Base-by-base conservation (phyloP, 2,888 invertebrate species). In the Parnassius glacialis region DNA sequence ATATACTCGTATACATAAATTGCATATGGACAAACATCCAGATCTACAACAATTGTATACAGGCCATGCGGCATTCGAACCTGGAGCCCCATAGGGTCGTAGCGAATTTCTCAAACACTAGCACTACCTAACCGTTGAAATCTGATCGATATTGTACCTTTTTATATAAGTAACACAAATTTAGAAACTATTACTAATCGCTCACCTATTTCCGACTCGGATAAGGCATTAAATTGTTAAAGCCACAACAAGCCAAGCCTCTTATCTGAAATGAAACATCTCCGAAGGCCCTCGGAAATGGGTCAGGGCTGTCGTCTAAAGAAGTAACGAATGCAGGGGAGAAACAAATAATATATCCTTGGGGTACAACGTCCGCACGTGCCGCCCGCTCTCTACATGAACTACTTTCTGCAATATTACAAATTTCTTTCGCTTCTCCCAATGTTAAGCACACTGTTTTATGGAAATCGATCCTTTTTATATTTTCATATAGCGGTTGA, bases 281-380 rank as follows among this genome's bases (percentile, higher is more conserved):
- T 74, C 68, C 13, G 74, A 77, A 80, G 80, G 80, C 77, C 78
- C 64, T 68, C 65, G 71, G 65, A 87, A 80, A 75, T 83, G 68
- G 85, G 88, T 87, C 87, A 87, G 70, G 85, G 82, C 75, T 78
- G 75, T 65, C 69, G 70, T 67, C 16, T 70, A 64, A 68, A 70
- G 64, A 74, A 78, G 76, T 74, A 75, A 72, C 73, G 71, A 74
- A 75, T 78, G 74, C 74, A 67, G 66, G 65, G 70, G 68, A 68
- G 55, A 66, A 63, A 69, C 68, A 68, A 70, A 73, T 73, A 70
- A 65, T 61, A 63, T 58, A 67, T 71, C 70, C 72, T 68, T 71
- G 69, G 62, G 62, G 65, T 65, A 34, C 61, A 54, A 59, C 16
- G 57, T n/a, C 42, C 34, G 42, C 47, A 43, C 51, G 55, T 53